phyloP scores from a whole-genome alignment of 2,888 invertebrate species.

The Diplolepis rosae region DNA sequence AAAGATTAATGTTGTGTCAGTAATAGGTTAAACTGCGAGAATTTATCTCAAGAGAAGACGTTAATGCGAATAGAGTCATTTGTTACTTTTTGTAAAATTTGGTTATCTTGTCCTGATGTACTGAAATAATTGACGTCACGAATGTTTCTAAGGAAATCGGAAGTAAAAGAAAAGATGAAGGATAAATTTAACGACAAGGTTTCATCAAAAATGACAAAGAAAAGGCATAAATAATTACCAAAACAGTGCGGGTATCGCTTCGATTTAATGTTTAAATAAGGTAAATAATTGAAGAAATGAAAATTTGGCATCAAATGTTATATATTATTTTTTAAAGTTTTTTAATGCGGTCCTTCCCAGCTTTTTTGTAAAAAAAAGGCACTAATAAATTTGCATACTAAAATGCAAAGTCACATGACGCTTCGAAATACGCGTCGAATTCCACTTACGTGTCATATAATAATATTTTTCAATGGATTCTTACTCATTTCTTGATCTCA shows the following conservation, averaged over 20 bases:
- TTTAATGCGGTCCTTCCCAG: not conserved
- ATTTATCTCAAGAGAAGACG: not conserved
- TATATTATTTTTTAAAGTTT: too few relatives aligned
- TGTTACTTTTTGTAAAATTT: not conserved
- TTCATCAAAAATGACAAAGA: too few relatives aligned
- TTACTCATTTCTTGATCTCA: conserved; percentile 19
- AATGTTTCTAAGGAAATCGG: not conserved
- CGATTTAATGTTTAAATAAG: too few relatives aligned
- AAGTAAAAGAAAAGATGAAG: not conserved
- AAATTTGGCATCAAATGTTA: too few relatives aligned
- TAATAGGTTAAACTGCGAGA: not conserved
- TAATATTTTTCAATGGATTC: not conserved
- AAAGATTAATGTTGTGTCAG: conserved; percentile 3
- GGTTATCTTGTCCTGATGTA: not conserved
- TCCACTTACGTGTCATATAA: not conserved
- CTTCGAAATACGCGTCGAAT: not conserved
- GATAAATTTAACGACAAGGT: too few relatives aligned
- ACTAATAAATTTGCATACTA: not conserved
- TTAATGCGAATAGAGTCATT: not conserved
- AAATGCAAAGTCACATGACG: conserved; percentile 3
- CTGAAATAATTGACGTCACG: conserved; percentile 7
- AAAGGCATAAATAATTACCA: too few relatives aligned
- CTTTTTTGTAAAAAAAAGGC: not conserved
- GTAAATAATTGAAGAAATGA: too few relatives aligned
- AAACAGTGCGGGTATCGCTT: too few relatives aligned